These are phyloP conservation scores for Ellobius talpinus DNA, from an alignment of 2,113 vertebrate species.

Conservation along the genomic window DNA sequence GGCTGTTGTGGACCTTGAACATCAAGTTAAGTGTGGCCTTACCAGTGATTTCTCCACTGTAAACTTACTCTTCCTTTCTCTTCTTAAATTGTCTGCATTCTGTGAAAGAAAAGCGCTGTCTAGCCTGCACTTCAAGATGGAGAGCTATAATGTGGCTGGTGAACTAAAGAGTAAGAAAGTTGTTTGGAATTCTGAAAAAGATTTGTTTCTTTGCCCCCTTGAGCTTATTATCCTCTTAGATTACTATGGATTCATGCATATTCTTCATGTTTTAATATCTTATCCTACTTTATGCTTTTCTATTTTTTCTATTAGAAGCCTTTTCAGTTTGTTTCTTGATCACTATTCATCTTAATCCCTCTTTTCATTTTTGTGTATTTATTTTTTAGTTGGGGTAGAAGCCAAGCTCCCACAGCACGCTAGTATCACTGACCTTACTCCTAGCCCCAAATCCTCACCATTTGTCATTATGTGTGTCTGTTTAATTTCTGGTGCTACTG, in stretches of 20 bases:
- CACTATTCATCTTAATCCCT: background rate
- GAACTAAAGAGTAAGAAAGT: background rate
- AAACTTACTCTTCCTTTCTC: background rate
- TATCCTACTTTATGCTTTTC: background rate
- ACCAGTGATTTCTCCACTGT: background rate
- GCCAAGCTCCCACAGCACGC: background rate
- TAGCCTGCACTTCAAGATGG: background rate
- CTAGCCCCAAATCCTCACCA: background rate
- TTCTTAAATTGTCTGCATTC: background rate
- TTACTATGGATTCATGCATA: background rate
- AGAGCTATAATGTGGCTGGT: background rate
- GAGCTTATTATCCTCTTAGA: background rate
- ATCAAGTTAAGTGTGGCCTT: background rate
- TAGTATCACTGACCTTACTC: background rate
- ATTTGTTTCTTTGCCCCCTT: background rate
- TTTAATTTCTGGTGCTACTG: background rate
- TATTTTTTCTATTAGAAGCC: background rate
- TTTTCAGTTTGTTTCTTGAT: background rate
- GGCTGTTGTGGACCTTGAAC: background rate
- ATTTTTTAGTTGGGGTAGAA: background rate
- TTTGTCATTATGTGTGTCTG: background rate
- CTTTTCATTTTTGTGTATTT: background rate
- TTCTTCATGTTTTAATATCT: background rate
- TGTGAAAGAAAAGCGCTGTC: background rate
- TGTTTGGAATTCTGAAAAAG: background rate